Evolutionary conservation across 2,113 vertebrate genomes (phyloP).

Genomic region (Protobothrops mucrosquamatus): DNA sequence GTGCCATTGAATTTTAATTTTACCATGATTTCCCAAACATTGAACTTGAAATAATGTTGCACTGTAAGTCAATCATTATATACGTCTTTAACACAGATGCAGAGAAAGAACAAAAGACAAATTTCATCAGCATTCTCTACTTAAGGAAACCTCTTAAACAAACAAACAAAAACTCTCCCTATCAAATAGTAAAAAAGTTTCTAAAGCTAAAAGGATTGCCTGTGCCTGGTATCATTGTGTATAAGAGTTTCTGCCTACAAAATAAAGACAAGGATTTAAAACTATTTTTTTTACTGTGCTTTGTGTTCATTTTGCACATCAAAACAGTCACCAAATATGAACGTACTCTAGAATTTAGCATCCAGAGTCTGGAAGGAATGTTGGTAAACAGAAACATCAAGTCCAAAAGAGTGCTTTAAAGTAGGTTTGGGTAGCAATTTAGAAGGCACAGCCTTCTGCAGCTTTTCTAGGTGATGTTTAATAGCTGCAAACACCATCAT

Average conservation of each 20-base stretch:
- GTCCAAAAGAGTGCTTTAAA: not conserved
- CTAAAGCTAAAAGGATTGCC: not conserved
- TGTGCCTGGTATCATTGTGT: not conserved
- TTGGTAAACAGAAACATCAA: not conserved
- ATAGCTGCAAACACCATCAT: not conserved
- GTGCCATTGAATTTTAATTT: not conserved
- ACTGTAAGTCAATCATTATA: not conserved
- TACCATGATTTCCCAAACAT: not conserved
- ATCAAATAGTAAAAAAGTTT: not conserved
- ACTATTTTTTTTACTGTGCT: not conserved
- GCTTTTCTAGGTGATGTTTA: not conserved
- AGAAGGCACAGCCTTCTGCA: not conserved
- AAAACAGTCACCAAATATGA: not conserved
- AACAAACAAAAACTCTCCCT: no score
- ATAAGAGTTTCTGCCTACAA: not conserved
- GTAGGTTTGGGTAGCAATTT: not conserved
- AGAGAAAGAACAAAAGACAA: not conserved
- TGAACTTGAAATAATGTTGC: not conserved
- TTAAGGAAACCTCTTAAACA: not conserved
- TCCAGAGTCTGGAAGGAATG: not conserved
- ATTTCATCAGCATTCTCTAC: not conserved
- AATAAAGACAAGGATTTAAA: not conserved
- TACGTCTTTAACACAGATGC: not conserved
- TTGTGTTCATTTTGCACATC: not conserved
- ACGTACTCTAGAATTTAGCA: not conserved